Conservation (phyloP, 2,113 vertebrate species). For the Myotis davidii region DNA sequence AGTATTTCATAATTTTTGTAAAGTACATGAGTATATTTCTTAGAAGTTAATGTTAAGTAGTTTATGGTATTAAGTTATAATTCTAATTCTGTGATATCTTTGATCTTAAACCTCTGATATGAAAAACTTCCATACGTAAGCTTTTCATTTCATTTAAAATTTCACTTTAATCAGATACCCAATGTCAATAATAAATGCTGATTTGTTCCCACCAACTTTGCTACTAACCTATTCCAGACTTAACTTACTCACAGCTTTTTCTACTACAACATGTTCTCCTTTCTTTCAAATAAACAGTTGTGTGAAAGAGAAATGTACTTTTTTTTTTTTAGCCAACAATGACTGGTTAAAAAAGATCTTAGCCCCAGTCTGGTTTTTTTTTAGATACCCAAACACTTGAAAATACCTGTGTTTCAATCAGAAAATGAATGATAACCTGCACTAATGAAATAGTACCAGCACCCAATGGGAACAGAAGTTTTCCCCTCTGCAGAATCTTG, state of each 20-base stretch:
- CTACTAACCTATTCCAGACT: slow-evolving; percentile 73
- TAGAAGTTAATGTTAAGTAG: slow-evolving; percentile 15
- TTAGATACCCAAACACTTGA: slow-evolving; percentile 70
- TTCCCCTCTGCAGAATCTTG: not conserved
- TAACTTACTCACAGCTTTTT: slow-evolving; percentile 65
- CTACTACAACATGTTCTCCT: slow-evolving; percentile 72
- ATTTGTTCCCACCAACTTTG: not conserved
- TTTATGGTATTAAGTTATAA: slow-evolving; percentile 14
- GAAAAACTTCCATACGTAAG: not conserved
- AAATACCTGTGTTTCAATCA: slow-evolving; percentile 39
- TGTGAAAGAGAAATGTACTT: slow-evolving; percentile 55
- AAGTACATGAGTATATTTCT: not conserved
- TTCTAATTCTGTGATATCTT: slow-evolving; percentile 15
- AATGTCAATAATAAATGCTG: slow-evolving; percentile 13
- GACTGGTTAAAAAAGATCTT: slow-evolving; percentile 75
- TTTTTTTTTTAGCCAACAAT: slow-evolving; percentile 74
- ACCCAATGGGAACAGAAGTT: not conserved
- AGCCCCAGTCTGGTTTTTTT: slow-evolving; percentile 70
- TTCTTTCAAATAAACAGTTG: slow-evolving; percentile 75
- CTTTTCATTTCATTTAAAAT: slow-evolving; percentile 35
- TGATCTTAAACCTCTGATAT: slow-evolving; percentile 28
- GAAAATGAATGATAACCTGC: slow-evolving; percentile 59
- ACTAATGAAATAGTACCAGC: not conserved
- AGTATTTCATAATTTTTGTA: slow-evolving; percentile 25
- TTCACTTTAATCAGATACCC: slow-evolving; percentile 31